phyloP scores from a whole-genome alignment of 2,888 invertebrate genomes.

The Pseudeuparius sepicola region DNA sequence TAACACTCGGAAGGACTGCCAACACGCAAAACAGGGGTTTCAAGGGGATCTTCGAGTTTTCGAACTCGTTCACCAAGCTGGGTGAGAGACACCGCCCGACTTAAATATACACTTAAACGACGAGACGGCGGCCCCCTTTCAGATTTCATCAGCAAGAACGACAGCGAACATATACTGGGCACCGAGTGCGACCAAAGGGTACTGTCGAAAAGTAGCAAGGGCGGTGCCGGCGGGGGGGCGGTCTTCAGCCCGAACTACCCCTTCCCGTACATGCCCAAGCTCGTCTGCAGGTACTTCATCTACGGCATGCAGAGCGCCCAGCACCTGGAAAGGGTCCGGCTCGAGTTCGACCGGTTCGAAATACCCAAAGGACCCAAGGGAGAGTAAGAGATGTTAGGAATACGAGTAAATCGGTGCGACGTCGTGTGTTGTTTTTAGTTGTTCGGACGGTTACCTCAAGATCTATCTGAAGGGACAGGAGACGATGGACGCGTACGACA shows the following conservation, averaged over 20 bases:
- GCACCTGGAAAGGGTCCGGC: slow-evolving; percentile 85
- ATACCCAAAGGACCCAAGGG: slow-evolving; percentile 80
- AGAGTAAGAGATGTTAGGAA: slow-evolving; percentile 68
- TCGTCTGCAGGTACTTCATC: slow-evolving; percentile 95
- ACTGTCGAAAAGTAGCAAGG: slow-evolving; percentile 79
- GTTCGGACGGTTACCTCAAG: slow-evolving; percentile 84
- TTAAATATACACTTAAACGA: slow-evolving; percentile 4
- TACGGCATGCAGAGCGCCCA: slow-evolving; percentile 97
- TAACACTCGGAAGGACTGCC: slow-evolving; percentile 81
- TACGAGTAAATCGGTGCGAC: no score
- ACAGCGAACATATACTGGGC: slow-evolving; percentile 90
- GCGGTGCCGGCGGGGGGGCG: slow-evolving; percentile 84
- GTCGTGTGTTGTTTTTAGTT: slow-evolving; percentile 53
- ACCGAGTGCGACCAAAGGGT: slow-evolving; percentile 99
- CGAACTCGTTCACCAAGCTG: slow-evolving; percentile 95
- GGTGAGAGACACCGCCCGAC: slow-evolving; percentile 41
- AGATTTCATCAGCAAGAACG: slow-evolving; percentile 89
- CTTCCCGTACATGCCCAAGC: slow-evolving; percentile 88
- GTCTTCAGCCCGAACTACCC: slow-evolving; percentile 97
- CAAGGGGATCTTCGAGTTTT: slow-evolving; percentile 97
- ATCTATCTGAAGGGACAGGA: slow-evolving; percentile 88
- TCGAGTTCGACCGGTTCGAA: slow-evolving; percentile 82
- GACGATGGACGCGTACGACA: slow-evolving; percentile 84
- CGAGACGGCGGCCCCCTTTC: no score
- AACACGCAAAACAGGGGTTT: slow-evolving; percentile 97